Conservation (phyloP, 2,113 vertebrate genomes). For the Ammodytes dubius region DNA sequence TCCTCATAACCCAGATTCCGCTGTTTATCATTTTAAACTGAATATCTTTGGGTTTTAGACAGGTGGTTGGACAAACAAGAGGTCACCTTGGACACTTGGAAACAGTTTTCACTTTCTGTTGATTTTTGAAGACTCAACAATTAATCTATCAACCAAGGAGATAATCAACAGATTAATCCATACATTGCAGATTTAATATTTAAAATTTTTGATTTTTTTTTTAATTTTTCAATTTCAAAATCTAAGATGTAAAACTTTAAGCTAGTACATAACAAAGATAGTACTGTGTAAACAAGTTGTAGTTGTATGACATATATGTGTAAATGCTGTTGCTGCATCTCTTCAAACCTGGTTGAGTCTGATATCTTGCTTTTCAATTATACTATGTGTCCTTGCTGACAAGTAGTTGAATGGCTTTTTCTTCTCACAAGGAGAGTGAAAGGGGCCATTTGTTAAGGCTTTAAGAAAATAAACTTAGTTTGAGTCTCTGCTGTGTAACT, state of each 20-base stretch:
- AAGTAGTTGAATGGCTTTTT: background rate
- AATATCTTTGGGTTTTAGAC: background rate
- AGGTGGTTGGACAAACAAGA: background rate
- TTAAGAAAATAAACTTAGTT: conserved; percentile 56
- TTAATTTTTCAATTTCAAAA: background rate
- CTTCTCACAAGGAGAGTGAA: conserved; percentile 19
- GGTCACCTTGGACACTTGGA: background rate
- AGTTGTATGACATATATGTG: no score
- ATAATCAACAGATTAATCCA: background rate
- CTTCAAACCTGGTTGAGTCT: background rate
- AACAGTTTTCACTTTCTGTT: background rate
- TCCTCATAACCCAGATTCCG: background rate
- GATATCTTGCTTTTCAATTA: background rate
- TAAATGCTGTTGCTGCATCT: background rate
- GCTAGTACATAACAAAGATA: no score
- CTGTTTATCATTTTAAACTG: background rate
- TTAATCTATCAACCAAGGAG: background rate
- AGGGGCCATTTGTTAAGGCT: conserved; percentile 25
- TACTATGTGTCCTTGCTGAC: conserved; percentile 21
- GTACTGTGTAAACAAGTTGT: no score
- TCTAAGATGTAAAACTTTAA: background rate
- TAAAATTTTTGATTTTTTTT: no score
- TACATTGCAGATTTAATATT: background rate
- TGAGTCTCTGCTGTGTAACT: conserved; percentile 54
- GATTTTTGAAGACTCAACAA: background rate